These are phyloP conservation scores for Anguilla megastoma DNA, from an alignment of 2,797 vertebrate genomes.

Conservation along the genomic window DNA sequence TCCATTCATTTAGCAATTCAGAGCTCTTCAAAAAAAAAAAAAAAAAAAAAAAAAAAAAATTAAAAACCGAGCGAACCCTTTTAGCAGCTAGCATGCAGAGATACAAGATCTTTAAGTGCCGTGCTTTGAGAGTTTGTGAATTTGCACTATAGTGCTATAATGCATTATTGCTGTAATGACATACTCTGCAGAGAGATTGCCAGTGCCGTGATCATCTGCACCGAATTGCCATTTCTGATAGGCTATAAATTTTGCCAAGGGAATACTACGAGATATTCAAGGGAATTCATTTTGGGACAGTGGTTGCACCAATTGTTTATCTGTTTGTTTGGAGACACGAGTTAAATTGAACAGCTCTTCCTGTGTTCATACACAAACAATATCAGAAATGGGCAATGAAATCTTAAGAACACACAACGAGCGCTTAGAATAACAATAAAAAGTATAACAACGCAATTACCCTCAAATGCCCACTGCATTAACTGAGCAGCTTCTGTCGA, in stretches of 20 bases:
- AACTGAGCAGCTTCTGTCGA: not conserved
- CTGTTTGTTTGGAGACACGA: not conserved
- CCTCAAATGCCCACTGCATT: not conserved
- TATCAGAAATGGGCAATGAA: not conserved
- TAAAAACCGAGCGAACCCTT: not conserved
- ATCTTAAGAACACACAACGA: not conserved
- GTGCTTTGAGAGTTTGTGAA: not conserved
- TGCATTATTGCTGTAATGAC: not conserved
- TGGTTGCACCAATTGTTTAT: not conserved
- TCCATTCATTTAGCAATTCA: not conserved
- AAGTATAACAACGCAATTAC: not conserved
- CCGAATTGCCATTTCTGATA: not conserved
- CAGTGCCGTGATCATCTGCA: not conserved
- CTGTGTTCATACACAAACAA: not conserved
- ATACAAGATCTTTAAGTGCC: not conserved
- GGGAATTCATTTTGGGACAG: not conserved
- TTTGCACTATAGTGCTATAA: not conserved
- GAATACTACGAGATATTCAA: not conserved
- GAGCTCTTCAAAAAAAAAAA: not conserved
- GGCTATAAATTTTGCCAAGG: not conserved
- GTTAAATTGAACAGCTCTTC: not conserved
- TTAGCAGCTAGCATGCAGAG: not conserved
- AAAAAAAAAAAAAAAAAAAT: not conserved
- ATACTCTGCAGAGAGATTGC: not conserved
- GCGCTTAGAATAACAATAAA: constrained; percentile 1